These are phyloP conservation scores for Epinephelus cyanopodus DNA, from an alignment of 2,113 vertebrate species.

Conservation along the genomic window DNA sequence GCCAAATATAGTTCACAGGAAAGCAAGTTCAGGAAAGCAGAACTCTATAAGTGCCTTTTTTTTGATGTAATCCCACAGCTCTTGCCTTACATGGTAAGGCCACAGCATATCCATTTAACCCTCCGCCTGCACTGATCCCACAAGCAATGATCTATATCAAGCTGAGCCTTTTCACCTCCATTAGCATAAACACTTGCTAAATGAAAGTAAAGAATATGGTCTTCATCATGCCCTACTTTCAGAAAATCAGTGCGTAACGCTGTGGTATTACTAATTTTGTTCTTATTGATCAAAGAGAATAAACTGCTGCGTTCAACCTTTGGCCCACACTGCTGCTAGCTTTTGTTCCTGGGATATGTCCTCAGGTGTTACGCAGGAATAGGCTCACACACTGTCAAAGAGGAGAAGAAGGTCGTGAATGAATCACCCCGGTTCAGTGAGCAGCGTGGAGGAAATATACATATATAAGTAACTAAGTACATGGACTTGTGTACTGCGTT, in stretches of 20 bases:
- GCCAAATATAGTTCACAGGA: slow-evolving; percentile 64
- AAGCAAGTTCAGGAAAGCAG: slow-evolving; percentile 48
- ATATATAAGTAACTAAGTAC: background rate
- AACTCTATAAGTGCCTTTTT: slow-evolving; percentile 34
- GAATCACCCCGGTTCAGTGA: background rate
- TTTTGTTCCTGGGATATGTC: slow-evolving; percentile 23
- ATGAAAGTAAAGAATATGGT: slow-evolving; percentile 47
- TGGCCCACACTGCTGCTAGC: slow-evolving; percentile 4
- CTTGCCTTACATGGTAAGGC: slow-evolving; percentile 49
- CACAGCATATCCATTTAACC: slow-evolving; percentile 66
- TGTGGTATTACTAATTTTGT: background rate
- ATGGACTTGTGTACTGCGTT: background rate
- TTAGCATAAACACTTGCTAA: slow-evolving; percentile 67
- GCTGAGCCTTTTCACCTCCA: slow-evolving; percentile 52
- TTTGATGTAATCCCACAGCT: slow-evolving; percentile 56
- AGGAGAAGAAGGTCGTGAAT: slow-evolving; percentile 13
- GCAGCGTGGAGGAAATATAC: background rate
- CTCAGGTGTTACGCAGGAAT: background rate
- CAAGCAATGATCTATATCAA: slow-evolving; percentile 72
- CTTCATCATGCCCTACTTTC: slow-evolving; percentile 54
- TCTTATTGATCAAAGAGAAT: slow-evolving; percentile 27
- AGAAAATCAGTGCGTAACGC: background rate
- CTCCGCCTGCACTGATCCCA: slow-evolving; percentile 55
- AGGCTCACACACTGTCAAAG: background rate
- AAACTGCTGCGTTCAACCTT: slow-evolving; percentile 18